Percentiles rank a stretch among this genome's conserved stretches.
These are phyloP conservation scores for Addax nasomaculatus DNA, from an alignment of 2,113 vertebrate genomes.

Conservation along the genomic window DNA sequence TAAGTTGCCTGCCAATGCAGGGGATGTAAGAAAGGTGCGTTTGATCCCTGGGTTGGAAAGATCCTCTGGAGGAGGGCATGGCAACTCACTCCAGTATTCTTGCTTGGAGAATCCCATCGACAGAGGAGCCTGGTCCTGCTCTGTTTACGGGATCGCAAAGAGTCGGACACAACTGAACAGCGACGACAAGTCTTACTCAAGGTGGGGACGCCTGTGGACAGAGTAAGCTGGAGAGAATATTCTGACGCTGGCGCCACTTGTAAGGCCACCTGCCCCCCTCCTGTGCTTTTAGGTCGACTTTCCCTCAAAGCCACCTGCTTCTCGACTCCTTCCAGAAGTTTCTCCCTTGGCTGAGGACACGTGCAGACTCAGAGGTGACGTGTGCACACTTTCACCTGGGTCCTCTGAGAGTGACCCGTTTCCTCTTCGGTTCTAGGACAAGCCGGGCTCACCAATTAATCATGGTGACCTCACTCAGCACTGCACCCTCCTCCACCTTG, in stretches of 20 bases:
- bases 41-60: background rate
- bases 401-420: conserved; percentile 28
- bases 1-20: background rate
- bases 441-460: background rate
- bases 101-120: background rate
- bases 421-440: conserved; percentile 5
- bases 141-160: background rate
- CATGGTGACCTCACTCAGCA: background rate
- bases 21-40: background rate
- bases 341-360: background rate
- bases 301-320: background rate
- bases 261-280: background rate
- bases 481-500: background rate
- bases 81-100: background rate
- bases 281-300: background rate
- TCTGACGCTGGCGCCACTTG: background rate
- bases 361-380: background rate
- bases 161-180: background rate
- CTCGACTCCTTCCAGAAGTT: background rate
- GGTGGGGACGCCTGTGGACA: background rate
- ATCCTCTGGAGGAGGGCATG: background rate
- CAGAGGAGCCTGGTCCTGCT: background rate
- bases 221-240: fast-evolving
- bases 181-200: background rate
- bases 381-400: background rate